Percentiles rank a stretch among this genome's conserved stretches.
phyloP scores from a whole-genome alignment of 2,797 vertebrate species.

The Delichon dasypus region DNA sequence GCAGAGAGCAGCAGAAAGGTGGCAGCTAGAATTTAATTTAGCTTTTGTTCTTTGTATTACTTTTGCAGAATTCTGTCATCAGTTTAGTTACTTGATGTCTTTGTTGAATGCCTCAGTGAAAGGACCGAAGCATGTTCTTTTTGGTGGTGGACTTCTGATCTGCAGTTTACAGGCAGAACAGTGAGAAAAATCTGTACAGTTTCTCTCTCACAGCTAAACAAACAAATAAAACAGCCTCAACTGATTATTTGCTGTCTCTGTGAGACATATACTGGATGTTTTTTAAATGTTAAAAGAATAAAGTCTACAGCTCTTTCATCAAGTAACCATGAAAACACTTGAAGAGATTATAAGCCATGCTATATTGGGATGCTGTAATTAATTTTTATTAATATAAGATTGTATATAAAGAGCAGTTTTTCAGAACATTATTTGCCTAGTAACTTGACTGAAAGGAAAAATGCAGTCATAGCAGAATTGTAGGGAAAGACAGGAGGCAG shows the following conservation, averaged over 20 bases:
- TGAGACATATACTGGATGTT: background rate
- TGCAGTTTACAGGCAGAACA: background rate
- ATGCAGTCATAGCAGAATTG: background rate
- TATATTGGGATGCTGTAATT: background rate
- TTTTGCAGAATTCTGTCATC: background rate
- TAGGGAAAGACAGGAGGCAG: background rate
- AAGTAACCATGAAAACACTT: background rate
- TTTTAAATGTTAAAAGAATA: background rate
- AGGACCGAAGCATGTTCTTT: background rate
- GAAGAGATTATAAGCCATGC: background rate
- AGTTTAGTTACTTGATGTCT: background rate
- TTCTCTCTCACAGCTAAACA: background rate
- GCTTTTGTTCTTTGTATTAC: background rate
- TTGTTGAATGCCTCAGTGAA: background rate
- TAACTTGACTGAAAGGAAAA: background rate
- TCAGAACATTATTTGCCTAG: background rate
- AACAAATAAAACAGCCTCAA: background rate
- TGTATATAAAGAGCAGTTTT: background rate
- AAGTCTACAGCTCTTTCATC: background rate
- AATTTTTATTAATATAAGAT: background rate
- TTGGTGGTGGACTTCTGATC: background rate
- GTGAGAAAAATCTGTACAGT: background rate
- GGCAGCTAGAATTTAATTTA: slow-evolving; percentile 4
- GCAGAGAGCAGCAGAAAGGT: background rate
- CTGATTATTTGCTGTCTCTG: background rate